phyloP scores from a whole-genome alignment of 2,797 vertebrate species.

The Pseudocheirus occidentalis region DNA sequence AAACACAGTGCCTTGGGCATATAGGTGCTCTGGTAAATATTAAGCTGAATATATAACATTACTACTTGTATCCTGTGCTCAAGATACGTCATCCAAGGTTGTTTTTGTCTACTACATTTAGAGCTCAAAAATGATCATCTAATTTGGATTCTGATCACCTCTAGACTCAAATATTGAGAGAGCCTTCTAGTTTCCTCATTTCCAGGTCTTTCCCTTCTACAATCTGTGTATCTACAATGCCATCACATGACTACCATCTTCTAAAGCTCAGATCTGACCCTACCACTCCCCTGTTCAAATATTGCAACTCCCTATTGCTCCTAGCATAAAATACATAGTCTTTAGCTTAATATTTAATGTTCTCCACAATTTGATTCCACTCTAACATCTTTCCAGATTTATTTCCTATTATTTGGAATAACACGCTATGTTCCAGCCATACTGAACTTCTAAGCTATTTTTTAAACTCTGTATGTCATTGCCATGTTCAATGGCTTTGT shows the following conservation, averaged over 20 bases:
- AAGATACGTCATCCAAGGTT: background rate
- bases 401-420: background rate
- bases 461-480: no score
- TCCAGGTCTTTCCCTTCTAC: background rate
- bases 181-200: background rate
- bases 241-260: background rate
- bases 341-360: background rate
- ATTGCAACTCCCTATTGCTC: background rate
- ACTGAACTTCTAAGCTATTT: no score
- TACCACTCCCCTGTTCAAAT: background rate
- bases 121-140: background rate
- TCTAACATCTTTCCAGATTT: background rate
- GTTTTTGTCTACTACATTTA: background rate
- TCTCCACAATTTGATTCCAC: background rate
- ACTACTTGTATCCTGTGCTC: background rate
- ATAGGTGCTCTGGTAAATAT: background rate
- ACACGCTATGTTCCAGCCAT: no score
- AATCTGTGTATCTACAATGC: background rate
- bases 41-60: background rate
- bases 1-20: background rate
- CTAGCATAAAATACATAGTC: background rate
- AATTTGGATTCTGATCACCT: background rate
- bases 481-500: no score
- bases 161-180: background rate
- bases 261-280: background rate